A percentile compares a stretch with the other conserved stretches of the same genome.
Conservation (phyloP, 2,888 invertebrate species). For the Leucania comma region DNA sequence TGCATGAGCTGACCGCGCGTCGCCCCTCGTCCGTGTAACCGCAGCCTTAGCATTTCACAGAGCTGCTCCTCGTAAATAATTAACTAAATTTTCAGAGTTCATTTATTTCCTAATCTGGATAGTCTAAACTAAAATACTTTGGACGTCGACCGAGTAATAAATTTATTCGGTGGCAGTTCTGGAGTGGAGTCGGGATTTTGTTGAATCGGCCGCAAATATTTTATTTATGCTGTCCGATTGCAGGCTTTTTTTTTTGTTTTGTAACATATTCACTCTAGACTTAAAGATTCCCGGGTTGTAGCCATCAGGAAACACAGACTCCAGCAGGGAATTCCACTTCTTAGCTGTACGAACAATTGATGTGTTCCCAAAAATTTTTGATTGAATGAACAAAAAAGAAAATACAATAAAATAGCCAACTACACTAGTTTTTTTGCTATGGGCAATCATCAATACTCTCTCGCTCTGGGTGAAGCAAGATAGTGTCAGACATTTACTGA, state of each 20-base stretch:
- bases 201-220: constrained; percentile 36
- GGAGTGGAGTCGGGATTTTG: constrained; percentile 25
- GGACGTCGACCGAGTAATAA: constrained; percentile 18
- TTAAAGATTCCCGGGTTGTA: no score
- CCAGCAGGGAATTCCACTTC: no score
- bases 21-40: neutral
- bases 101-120: constrained; percentile 35
- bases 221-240: constrained; percentile 43
- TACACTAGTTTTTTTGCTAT: neutral
- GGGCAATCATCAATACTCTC: no score
- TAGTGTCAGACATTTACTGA: no score
- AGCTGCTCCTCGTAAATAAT: constrained; percentile 44
- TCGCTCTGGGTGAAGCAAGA: no score
- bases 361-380: no score
- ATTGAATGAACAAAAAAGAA: neutral
- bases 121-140: constrained; percentile 37
- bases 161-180: constrained; percentile 39
- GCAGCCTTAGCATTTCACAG: constrained; percentile 18
- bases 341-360: no score
- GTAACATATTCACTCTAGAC: no score
- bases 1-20: neutral
- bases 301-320: no score
- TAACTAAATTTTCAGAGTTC: constrained; percentile 53
- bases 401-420: neutral
- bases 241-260: constrained; percentile 20